phyloP scores from a whole-genome alignment of 1,140 invertebrate species.

The Meloidogyne hapla region DNA sequence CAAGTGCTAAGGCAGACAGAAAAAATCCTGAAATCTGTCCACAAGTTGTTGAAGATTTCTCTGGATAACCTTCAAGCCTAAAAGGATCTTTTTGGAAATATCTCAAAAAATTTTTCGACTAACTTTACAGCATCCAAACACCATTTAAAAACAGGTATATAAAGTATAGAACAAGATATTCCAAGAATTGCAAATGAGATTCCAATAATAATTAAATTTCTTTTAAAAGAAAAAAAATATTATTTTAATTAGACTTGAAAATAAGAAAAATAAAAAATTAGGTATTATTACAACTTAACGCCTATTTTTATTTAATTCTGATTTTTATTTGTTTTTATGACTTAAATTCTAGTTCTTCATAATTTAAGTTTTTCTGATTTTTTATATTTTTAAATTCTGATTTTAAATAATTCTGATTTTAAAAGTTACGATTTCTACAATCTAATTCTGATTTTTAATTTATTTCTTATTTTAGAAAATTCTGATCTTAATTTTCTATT shows the following conservation, averaged over 20 bases:
- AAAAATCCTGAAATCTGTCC: constrained; percentile 16
- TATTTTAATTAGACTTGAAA: neutral
- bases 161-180: neutral
- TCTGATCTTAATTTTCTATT: too few species aligned
- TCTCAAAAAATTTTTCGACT: neutral
- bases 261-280: too few species aligned
- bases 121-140: constrained; percentile 24
- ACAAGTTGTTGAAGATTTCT: constrained; percentile 9
- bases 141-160: constrained; percentile 29
- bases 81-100: neutral
- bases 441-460: neutral
- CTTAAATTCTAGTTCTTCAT: too few species aligned
- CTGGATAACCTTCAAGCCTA: constrained; percentile 5
- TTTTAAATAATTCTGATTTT: too few species aligned
- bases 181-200: constrained; percentile 13
- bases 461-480: neutral
- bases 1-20: constrained; percentile 8
- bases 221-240: neutral
- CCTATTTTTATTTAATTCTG: neutral
- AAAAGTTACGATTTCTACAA: too few species aligned
- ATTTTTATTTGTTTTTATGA: neutral
- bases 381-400: too few species aligned
- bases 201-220: constrained; percentile 15
- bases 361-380: too few species aligned
- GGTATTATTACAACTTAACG: neutral